Percentiles rank a stretch among this genome's conserved stretches.
These are phyloP conservation scores for Leptopilina myrica DNA, from an alignment of 2,888 invertebrate genomes.

Conservation along the genomic window DNA sequence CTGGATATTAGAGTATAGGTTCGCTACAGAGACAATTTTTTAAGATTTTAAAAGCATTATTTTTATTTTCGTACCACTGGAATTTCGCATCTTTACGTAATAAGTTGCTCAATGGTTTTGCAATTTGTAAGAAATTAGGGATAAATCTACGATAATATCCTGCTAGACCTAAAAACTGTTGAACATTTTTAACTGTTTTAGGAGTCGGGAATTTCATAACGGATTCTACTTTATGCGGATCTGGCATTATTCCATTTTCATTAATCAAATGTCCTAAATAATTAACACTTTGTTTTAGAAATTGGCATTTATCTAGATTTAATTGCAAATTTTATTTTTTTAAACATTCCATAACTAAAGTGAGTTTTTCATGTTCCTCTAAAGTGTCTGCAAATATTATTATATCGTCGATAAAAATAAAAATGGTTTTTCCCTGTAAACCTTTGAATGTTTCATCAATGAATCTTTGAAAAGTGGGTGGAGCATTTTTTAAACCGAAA, in stretches of 20 bases:
- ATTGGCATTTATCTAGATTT: background rate
- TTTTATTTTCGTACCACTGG: conserved; percentile 15
- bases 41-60: conserved; percentile 23
- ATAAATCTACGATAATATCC: conserved; percentile 36
- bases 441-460: no score
- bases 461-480: no score
- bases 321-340: background rate
- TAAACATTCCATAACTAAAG: background rate
- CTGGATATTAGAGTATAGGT: conserved; percentile 28
- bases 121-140: conserved; percentile 38
- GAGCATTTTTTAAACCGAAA: background rate
- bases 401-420: no score
- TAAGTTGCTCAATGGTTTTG: conserved; percentile 35
- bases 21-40: background rate
- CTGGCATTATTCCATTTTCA: background rate
- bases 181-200: background rate
- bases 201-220: background rate
- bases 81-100: conserved; percentile 32
- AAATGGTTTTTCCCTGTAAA: no score
- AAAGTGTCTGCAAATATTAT: background rate
- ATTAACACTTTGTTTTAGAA: background rate
- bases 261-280: background rate
- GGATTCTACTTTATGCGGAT: background rate
- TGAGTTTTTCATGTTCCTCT: background rate
- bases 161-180: background rate